These are phyloP conservation scores for Erethizon dorsatum DNA, from an alignment of 2,797 vertebrate species.

Conservation along the genomic window DNA sequence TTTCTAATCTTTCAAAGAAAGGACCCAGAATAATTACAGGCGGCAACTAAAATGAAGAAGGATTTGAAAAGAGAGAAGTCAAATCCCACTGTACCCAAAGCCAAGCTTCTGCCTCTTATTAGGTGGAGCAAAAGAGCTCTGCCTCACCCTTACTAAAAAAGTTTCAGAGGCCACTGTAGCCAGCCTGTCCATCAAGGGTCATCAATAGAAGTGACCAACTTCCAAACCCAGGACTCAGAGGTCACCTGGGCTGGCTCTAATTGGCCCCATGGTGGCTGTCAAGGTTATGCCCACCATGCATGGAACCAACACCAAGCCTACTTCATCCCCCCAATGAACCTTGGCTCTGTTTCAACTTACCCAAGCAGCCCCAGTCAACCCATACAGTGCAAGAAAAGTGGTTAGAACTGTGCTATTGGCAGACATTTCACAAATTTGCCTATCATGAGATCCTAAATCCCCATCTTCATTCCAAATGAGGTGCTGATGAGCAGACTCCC, in stretches of 20 bases:
- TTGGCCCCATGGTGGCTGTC: background rate
- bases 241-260: background rate
- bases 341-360: background rate
- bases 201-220: background rate
- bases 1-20: background rate
- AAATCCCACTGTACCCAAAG: background rate
- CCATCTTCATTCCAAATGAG: accelerated
- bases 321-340: background rate
- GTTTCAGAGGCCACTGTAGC: accelerated
- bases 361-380: background rate
- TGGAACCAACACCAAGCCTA: background rate
- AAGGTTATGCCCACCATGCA: accelerated
- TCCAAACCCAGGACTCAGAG: background rate
- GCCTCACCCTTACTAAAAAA: no score
- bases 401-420: accelerated
- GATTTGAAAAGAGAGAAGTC: background rate
- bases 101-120: background rate
- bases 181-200: background rate
- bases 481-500: background rate
- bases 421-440: background rate
- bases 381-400: background rate
- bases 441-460: accelerated
- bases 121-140: background rate
- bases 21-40: background rate
- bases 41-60: background rate